phyloP scores from a whole-genome alignment of 2,113 vertebrate genomes.

The Nipponia nippon region DNA sequence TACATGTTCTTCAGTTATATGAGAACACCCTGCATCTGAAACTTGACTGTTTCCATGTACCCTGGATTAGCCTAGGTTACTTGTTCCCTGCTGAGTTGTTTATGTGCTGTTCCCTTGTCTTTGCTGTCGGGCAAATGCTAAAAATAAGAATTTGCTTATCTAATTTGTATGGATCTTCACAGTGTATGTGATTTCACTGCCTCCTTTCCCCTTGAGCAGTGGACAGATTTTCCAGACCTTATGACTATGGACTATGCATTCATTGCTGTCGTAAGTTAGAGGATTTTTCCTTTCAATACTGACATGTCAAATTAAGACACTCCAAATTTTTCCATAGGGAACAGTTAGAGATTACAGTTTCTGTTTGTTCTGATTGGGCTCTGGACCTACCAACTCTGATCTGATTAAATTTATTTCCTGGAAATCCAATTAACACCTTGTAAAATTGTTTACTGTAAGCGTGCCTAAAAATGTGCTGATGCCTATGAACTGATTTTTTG shows the following conservation, averaged over 20 bases:
- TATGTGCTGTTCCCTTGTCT: slow-evolving; percentile 17
- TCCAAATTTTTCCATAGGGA: neutral
- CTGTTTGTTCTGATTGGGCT: neutral
- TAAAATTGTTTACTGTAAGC: neutral
- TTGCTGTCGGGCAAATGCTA: slow-evolving; percentile 52
- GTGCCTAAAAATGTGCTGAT: neutral
- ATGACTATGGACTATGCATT: slow-evolving; percentile 17
- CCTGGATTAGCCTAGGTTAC: neutral
- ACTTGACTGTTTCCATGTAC: neutral
- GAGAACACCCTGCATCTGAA: neutral
- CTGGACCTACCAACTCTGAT: neutral
- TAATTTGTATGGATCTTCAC: slow-evolving; percentile 62
- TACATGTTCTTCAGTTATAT: neutral
- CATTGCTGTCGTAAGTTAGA: slow-evolving; percentile 13
- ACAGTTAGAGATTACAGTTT: neutral
- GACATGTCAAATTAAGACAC: neutral
- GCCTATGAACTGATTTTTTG: neutral
- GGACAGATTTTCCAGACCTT: slow-evolving; percentile 39
- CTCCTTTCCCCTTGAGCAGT: slow-evolving; percentile 36
- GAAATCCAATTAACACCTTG: neutral
- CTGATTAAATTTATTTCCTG: neutral
- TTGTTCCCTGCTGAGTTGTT: slow-evolving; percentile 32
- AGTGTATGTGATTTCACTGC: slow-evolving; percentile 32
- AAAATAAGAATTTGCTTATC: slow-evolving; percentile 67
- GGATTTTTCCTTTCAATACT: neutral